Base-by-base conservation (phyloP, 2,797 vertebrate species). In the Paratrypauchen microcephalus region DNA sequence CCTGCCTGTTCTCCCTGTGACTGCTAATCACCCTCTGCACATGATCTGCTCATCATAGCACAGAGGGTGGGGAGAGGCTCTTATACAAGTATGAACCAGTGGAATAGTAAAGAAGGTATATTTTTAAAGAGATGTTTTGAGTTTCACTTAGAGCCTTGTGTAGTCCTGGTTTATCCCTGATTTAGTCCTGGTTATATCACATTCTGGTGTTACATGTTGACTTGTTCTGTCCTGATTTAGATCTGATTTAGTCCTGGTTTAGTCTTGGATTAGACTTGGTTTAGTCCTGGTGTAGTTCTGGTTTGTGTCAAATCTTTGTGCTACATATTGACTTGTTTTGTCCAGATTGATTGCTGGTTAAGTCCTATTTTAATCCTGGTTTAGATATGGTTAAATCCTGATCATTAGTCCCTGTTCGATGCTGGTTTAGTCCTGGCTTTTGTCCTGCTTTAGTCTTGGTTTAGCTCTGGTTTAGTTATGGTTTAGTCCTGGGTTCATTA, bases 1-100 rank as follows among this genome's bases (percentile, higher is more conserved):
- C 21, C 21, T 16, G 61, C 36, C 21, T 24, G 61, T 47, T 63
- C 21, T 63, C 32, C 13, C 2, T n/a, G 18, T 61, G 59, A 41
- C 59, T 61, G 59, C 59, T 61, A 61, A 61, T 61, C 58, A 11
- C 58, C 21, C 16, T 5, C 26, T 60, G 28, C 58, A 32, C 58
- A 60, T 60, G 32, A 60, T 60, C 28, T 21, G 26, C 16, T 32
- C 8, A 21, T 36, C 28, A 36, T 60, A 60, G 56, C 6, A 7
- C 18, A 30, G 55, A 28, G 55, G 55, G 4, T 21, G 23, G 1
- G 41, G 41, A 45, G 32, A 36, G 32, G 32, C 0, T 45, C 13
- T 13, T 45, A 36, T 36, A 36, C 32, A 36, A 36, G 7, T 36
- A 36, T 2, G 13, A 45, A 45, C 41, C 41, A 45, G 41, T 16